Base-by-base conservation (phyloP, 2,888 invertebrate species). In the Drosophila ustulata region DNA sequence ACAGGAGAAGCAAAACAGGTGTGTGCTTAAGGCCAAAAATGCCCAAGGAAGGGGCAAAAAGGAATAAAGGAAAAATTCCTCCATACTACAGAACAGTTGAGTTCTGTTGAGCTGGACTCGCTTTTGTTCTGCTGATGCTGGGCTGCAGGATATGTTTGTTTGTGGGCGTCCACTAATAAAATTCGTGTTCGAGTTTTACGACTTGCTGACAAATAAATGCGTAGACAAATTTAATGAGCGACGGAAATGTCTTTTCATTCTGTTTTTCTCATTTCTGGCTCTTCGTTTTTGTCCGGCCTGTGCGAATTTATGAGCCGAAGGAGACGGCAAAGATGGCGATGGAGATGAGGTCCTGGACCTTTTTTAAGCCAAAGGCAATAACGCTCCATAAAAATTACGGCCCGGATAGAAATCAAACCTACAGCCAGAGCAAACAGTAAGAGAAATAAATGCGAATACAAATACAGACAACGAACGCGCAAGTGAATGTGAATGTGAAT, bases 161-260 rank as follows among this genome's bases (percentile, higher is more conserved):
- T 45, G 39, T 41, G 57, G 55, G 53, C 61, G 51, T 66, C 32
- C 57, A 78, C 75, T 65, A 79, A 80, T 87, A 88, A 80, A 88
- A 82, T 64, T 76, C 80, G 71, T 82, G 88, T 87, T 63, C 63
- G 68, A 66, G 75, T 79, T 89, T 85, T 80, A 78, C 90, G 82
- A 90, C 87, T 82, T 88, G 90, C 78, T 90, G 90, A 90, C 89
- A 90, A 89, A 90, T 90, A 90, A 89, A 78, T 86, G 89, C 87
- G 82, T 77, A 73, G 78, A 90, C 89, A 82, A 90, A 90, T 90
- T 91, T 88, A 91, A 91, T 91, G 90, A 88, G 78, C 71, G 84
- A 53, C 90, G 87, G 89, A 89, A 90, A 89, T 80, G 79, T 82
- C 88, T 78, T 83, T 87, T 71, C 74, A 67, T 82, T 80, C 51